Evolutionary conservation across 2,888 invertebrate genomes (phyloP).

Genomic region (Synergus gifuensis): DNA sequence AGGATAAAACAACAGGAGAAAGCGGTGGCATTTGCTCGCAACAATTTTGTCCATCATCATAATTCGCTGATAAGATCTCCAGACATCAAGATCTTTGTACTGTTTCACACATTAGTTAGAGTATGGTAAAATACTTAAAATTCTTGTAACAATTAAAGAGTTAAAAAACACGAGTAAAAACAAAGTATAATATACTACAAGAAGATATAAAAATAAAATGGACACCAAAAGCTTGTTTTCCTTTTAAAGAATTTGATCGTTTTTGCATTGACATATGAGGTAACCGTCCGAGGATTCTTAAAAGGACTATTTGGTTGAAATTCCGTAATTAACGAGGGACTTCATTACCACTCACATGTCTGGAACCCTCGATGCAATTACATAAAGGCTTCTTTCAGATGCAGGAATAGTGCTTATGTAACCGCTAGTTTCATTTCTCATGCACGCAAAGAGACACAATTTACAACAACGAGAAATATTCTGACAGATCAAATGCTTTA

Average conservation of each 20-base stretch:
- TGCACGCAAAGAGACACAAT: slow-evolving; percentile 43
- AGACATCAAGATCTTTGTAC: neutral
- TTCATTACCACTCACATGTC: slow-evolving; percentile 36
- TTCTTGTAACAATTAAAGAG: no score
- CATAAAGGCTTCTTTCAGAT: slow-evolving; percentile 46
- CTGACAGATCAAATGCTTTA: neutral
- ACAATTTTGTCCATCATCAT: neutral
- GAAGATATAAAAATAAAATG: neutral
- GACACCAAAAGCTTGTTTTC: neutral
- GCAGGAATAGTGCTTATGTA: slow-evolving; percentile 42
- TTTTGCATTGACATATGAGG: slow-evolving; percentile 18
- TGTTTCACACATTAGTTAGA: slow-evolving; percentile 5
- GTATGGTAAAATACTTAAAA: neutral
- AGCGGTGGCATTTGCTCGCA: slow-evolving; percentile 49
- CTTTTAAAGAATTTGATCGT: neutral
- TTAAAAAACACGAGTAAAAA: no score
- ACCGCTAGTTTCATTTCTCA: slow-evolving; percentile 48
- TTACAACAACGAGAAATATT: slow-evolving; percentile 30
- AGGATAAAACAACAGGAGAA: slow-evolving; percentile 19
- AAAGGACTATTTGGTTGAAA: slow-evolving; percentile 32
- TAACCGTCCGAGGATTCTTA: slow-evolving; percentile 9
- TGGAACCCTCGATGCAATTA: slow-evolving; percentile 43
- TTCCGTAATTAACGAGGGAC: slow-evolving; percentile 27
- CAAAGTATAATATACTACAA: no score
- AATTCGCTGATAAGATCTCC: neutral